Evolutionary conservation across 1,140 invertebrate genomes (phyloP).

Genomic region (Drosophila pseudoananassae): DNA sequence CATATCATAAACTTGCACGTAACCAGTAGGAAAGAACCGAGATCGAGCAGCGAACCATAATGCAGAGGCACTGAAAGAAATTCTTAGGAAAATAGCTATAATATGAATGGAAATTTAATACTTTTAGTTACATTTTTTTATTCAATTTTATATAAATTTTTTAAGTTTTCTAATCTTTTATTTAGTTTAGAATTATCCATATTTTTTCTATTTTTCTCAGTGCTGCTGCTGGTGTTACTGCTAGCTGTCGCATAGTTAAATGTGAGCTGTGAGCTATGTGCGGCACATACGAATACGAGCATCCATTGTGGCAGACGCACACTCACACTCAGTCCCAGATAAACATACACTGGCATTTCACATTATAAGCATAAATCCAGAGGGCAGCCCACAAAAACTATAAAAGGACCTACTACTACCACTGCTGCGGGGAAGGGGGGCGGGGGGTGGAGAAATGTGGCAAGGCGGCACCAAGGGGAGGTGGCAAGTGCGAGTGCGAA

Average conservation of each 20-base stretch:
- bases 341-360: constrained; percentile 51
- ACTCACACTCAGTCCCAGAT: constrained; percentile 19
- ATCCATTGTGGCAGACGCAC: constrained; percentile 43
- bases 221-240: constrained; percentile 11
- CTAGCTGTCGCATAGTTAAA: constrained; percentile 59
- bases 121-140: too few species aligned
- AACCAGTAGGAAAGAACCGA: constrained; percentile 55
- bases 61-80: constrained; percentile 17
- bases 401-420: constrained; percentile 44
- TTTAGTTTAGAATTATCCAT: not conserved
- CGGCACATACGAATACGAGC: constrained; percentile 39
- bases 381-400: constrained; percentile 60
- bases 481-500: constrained; percentile 23
- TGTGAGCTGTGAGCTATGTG: constrained; percentile 52
- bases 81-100: too few species aligned
- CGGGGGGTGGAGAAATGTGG: constrained; percentile 7
- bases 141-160: too few species aligned
- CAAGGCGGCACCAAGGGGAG: not conserved
- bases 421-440: not conserved
- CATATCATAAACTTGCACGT: constrained; percentile 64
- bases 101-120: too few species aligned
- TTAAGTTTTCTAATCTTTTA: not conserved
- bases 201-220: not conserved
- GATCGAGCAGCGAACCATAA: constrained; percentile 43
- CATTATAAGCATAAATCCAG: constrained; percentile 61